phyloP scores from a whole-genome alignment of 92 coral and sea anemone species.

The Epizoanthus stellaris region DNA sequence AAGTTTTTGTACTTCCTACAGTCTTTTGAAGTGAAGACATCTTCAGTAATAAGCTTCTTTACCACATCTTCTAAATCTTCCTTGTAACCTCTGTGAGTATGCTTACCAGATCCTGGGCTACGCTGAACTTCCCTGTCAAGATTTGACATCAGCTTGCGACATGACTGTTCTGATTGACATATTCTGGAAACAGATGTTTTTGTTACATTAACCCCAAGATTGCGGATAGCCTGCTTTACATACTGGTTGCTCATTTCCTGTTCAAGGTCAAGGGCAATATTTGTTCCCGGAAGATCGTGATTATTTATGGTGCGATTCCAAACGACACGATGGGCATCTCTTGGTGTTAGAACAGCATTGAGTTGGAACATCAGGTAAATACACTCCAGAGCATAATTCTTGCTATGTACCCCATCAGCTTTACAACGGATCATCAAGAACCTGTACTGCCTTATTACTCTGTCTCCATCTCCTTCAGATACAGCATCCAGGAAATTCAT shows the following conservation, averaged over 20 bases:
- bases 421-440: constrained; percentile 15
- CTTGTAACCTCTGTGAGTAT: constrained; percentile 8
- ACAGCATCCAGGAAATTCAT: constrained; percentile 53
- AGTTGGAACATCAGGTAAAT: not conserved
- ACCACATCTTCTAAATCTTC: constrained; percentile 19
- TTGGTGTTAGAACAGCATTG: too few relatives aligned
- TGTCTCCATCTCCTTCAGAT: constrained; percentile 34
- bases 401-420: constrained; percentile 26
- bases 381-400: constrained; percentile 3
- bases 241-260: too few relatives aligned
- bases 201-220: constrained; percentile 1
- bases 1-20: constrained; percentile 27
- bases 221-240: too few relatives aligned
- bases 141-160: not conserved
- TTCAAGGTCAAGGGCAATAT: too few relatives aligned
- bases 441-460: constrained; percentile 37
- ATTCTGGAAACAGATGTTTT: constrained; percentile 22
- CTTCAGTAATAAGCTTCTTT: constrained; percentile 16
- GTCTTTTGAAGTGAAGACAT: constrained; percentile 23
- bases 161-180: constrained; percentile 4
- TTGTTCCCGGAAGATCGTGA: too few relatives aligned
- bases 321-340: too few relatives aligned
- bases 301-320: too few relatives aligned
- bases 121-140: not conserved
- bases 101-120: not conserved